A percentile compares a stretch with the other conserved stretches of the same genome.
Conservation (phyloP, 1,140 invertebrate species). For the Procambarus clarkii region DNA sequence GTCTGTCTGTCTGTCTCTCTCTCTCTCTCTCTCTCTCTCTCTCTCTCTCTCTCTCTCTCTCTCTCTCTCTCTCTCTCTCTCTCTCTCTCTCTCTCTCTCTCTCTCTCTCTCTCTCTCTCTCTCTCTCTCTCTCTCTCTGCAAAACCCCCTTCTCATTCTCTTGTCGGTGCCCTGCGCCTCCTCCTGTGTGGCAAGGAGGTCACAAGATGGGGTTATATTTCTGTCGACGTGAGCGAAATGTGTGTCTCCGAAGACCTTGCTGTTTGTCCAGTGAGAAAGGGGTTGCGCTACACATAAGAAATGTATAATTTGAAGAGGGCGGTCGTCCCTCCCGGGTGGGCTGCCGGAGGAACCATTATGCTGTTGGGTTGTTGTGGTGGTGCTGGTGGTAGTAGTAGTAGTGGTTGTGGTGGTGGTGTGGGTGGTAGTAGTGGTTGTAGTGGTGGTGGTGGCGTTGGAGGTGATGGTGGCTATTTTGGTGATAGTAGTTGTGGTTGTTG, state of each 20-base stretch:
- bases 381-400: no score
- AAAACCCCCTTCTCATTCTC: no score
- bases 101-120: slow-evolving; percentile 28
- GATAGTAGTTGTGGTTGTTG: no score
- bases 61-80: slow-evolving; percentile 11
- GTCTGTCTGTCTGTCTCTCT: background rate
- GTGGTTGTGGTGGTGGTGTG: no score
- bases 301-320: slow-evolving; percentile 23
- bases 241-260: background rate
- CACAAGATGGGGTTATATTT: slow-evolving; percentile 29
- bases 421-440: background rate
- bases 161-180: background rate
- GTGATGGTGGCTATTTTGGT: no score
- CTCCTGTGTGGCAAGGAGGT: slow-evolving; percentile 15
- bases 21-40: background rate
- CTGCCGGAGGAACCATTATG: no score
- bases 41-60: slow-evolving; percentile 23
- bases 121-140: no score
- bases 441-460: background rate
- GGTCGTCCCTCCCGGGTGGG: background rate
- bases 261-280: slow-evolving; percentile 17
- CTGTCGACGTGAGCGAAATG: slow-evolving; percentile 22
- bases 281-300: background rate
- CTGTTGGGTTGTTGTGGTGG: no score
- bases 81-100: slow-evolving; percentile 7